Conservation (phyloP, 2,797 vertebrate genomes). For the Melanotaenia boesemani region DNA sequence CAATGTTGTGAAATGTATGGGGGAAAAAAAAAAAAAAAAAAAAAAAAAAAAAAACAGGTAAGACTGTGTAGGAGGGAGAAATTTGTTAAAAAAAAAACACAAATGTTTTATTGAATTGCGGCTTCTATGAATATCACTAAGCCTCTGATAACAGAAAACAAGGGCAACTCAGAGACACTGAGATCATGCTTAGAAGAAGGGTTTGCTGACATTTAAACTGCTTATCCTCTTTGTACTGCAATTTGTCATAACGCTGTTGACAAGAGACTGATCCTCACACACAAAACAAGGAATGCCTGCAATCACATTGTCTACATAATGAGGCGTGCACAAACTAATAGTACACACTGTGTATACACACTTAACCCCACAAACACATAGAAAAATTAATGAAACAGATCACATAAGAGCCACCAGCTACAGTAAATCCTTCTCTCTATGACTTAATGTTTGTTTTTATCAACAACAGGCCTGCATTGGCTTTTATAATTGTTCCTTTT, state of each 20-base stretch:
- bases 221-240: conserved; percentile 75
- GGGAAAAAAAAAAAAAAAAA: neutral
- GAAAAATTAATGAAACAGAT: conserved; percentile 24
- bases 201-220: conserved; percentile 63
- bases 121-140: conserved; percentile 44
- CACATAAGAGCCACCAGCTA: conserved; percentile 16
- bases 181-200: neutral
- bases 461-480: conserved; percentile 11
- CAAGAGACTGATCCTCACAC: conserved; percentile 59
- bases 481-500: neutral
- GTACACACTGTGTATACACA: conserved; percentile 32
- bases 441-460: conserved; percentile 18
- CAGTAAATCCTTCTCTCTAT: conserved; percentile 25
- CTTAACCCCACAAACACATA: conserved; percentile 19
- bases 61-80: conserved; percentile 12
- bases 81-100: conserved; percentile 30
- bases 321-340: conserved; percentile 46
- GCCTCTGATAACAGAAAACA: conserved; percentile 36
- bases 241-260: conserved; percentile 76
- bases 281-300: conserved; percentile 44
- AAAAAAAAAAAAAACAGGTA: neutral
- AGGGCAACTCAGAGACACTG: conserved; percentile 11
- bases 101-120: conserved; percentile 63
- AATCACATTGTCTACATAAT: conserved; percentile 59
- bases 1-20: conserved; percentile 1